Percentiles rank a stretch among this genome's conserved stretches.
phyloP scores from a whole-genome alignment of 2,888 invertebrate genomes.

The Homarus gammarus region DNA sequence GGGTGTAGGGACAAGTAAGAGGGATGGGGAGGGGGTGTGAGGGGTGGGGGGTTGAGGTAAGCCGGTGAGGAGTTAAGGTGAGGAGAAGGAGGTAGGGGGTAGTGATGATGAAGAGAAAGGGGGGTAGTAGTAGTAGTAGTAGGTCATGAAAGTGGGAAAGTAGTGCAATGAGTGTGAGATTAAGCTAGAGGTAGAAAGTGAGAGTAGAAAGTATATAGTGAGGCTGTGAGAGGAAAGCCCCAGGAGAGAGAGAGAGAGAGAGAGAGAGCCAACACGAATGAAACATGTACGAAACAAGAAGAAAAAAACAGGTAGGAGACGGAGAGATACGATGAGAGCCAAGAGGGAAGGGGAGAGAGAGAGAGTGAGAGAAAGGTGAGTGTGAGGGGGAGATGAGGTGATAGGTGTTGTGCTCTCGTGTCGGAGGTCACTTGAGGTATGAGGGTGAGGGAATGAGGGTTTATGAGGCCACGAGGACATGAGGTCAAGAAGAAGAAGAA shows the following conservation, averaged over 20 bases:
- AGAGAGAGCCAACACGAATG: neutral
- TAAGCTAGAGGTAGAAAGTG: neutral
- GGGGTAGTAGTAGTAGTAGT: too few relatives aligned
- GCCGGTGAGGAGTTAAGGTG: neutral
- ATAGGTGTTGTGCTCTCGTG: too few relatives aligned
- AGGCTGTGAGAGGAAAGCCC: neutral
- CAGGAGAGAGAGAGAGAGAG: neutral
- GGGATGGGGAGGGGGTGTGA: conserved; percentile 13
- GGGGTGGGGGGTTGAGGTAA: neutral
- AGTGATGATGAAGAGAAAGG: too few relatives aligned
- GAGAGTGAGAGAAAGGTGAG: conserved; percentile 52
- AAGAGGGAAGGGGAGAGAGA: conserved; percentile 24
- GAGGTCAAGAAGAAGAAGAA: too few relatives aligned
- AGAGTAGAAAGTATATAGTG: neutral
- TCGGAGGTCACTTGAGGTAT: too few relatives aligned
- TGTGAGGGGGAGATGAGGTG: conserved; percentile 3
- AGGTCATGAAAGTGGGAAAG: too few relatives aligned
- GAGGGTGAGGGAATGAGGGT: too few relatives aligned
- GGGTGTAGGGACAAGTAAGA: neutral
- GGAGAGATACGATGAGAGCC: neutral
- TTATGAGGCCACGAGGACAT: too few relatives aligned
- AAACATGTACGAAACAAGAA: neutral
- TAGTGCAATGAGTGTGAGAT: too few relatives aligned
- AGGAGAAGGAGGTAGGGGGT: conserved; percentile 13
- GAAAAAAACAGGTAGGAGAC: neutral